Conservation (phyloP, 2,888 invertebrate species). For the Andrena dorsata region DNA sequence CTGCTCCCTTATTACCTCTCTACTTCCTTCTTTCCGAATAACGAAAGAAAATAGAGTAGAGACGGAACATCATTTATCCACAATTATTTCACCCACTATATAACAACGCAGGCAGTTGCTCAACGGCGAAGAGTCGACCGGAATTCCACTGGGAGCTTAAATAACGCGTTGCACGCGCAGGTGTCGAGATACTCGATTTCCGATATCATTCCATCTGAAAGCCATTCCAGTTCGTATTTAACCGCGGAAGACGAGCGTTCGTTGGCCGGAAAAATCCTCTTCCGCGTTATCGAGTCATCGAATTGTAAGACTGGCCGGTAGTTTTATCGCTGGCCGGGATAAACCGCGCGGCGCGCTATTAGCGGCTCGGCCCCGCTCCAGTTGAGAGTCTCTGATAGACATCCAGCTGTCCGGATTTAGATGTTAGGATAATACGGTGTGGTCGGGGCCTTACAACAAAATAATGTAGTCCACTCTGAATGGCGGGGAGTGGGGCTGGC, state of each 20-base stretch:
- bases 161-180: constrained; percentile 8
- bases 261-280: constrained; percentile 21
- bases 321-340: constrained; percentile 1
- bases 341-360: not conserved
- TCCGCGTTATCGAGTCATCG: constrained; percentile 30
- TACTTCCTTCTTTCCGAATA: not conserved
- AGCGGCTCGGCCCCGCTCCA: constrained; percentile 17
- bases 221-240: not conserved
- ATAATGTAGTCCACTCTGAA: constrained; percentile 84
- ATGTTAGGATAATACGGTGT: constrained; percentile 85
- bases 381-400: constrained; percentile 78
- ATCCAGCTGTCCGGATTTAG: constrained; percentile 85
- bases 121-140: not conserved
- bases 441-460: constrained; percentile 82
- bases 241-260: not conserved
- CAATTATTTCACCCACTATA: too few relatives aligned
- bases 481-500: constrained; percentile 69
- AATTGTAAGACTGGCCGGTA: not conserved
- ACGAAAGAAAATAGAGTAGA: not conserved
- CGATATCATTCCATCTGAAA: constrained; percentile 4
- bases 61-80: not conserved
- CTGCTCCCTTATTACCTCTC: not conserved
- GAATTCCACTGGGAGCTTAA: not conserved
- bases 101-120: not conserved
- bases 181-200: not conserved